Evolutionary conservation across 2,888 invertebrate species (phyloP), one percentile per base, ranked within the genome.

Genomic region (Napeogenes inachia): DNA sequence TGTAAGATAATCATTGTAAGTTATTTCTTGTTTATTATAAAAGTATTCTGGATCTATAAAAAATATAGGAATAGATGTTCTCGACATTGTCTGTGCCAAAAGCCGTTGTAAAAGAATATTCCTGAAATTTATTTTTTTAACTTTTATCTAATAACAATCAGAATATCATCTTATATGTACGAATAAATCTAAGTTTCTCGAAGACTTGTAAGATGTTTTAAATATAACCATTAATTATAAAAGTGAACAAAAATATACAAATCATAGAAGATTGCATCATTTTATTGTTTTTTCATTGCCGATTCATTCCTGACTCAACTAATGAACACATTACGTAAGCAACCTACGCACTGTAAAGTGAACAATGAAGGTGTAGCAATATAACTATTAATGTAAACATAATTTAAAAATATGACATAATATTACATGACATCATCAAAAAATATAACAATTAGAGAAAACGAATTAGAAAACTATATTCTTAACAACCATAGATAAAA

Each of bases 201-300:
- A 81, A 79, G 75, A 78, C 74, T 77, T 76, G 71, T 60, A 57
- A 75, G 76, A 79, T 81, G 78, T 82, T 83, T 83, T 79, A 64
- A 78, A 77, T 83, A 77, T 84, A 83, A 82, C 73, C 79, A 73
- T 73, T 69, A 70, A 77, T 65, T 79, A 80, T 79, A 79, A 75
- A 80, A 75, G 75, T 73, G 72, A 74, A 75, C 77, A 75, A 76
- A 83, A 82, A 76, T 82, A 83, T 84, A 84, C 77, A 84, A 79
- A 76, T 81, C 74, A 80, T 84, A 85, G 82, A 73, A 74, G 64
- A 81, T 81, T 80, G 85, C 85, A 85, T 77, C 76, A 80, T 78
- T 76, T 60, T 64, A 68, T 76, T 79, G 78, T 81, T 80, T 77
- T 79, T 79, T 77, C 38, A 63, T 30, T 5, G 4, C 45, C 61